Evolutionary conservation across 2,888 invertebrate species (phyloP).

Genomic region (Nasonovia ribisnigri): DNA sequence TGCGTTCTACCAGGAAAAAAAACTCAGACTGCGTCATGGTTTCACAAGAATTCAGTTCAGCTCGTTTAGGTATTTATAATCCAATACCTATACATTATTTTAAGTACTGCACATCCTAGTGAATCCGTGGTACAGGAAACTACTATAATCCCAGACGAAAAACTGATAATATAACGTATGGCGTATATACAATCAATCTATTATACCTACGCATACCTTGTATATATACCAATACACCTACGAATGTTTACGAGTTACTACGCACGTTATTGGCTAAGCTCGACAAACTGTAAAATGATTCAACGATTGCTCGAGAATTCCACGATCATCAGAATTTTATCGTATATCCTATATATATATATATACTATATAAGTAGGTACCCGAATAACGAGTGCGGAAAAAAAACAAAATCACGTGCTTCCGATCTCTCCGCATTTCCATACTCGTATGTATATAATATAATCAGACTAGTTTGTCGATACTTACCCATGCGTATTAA

Average conservation of each 20-base stretch:
- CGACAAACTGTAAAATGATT: neutral
- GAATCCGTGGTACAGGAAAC: neutral
- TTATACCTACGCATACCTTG: neutral
- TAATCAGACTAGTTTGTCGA: constrained; percentile 15
- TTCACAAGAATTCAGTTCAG: neutral
- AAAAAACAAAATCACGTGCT: neutral
- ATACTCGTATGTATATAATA: neutral
- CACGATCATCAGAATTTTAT: neutral
- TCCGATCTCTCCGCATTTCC: neutral
- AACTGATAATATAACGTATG: neutral
- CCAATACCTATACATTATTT: neutral
- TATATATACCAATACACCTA: neutral
- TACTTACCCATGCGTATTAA: neutral
- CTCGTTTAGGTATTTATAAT: neutral
- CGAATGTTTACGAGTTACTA: neutral
- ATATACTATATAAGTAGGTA: neutral
- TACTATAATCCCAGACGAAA: neutral
- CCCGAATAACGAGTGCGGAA: neutral
- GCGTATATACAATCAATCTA: neutral
- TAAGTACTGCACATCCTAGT: neutral
- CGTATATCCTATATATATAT: neutral
- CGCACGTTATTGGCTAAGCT: neutral
- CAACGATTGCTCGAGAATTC: neutral
- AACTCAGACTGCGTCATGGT: neutral
- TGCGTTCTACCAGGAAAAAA: neutral